Evolutionary conservation across 2,797 vertebrate genomes (phyloP).

Genomic region (Allochrocebus solatus): DNA sequence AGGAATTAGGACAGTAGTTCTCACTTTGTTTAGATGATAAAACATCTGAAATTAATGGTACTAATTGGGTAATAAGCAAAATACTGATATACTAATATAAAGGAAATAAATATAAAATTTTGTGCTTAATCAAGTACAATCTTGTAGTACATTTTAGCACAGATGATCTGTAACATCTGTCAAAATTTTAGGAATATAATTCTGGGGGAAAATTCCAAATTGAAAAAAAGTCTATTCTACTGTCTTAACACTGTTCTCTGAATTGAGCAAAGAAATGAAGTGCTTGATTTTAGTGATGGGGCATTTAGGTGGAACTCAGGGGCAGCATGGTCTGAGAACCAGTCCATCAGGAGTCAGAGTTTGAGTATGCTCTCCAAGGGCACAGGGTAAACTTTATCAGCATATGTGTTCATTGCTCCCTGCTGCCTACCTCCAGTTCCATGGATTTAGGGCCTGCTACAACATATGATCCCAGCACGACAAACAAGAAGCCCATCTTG

Average conservation of each 20-base stretch:
- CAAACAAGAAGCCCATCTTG: background rate
- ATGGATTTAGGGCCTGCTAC: background rate
- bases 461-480: background rate
- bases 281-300: background rate
- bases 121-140: background rate
- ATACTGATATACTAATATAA: background rate
- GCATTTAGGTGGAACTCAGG: background rate
- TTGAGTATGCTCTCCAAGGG: background rate
- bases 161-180: background rate
- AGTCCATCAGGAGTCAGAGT: background rate
- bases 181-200: background rate
- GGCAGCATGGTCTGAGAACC: background rate
- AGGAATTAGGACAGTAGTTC: background rate
- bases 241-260: background rate
- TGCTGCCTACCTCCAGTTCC: background rate
- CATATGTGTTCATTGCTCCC: background rate
- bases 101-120: background rate
- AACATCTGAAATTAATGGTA: background rate
- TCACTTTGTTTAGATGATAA: background rate
- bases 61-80: background rate
- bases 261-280: background rate
- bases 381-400: background rate
- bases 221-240: background rate
- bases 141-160: background rate
- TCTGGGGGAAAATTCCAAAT: background rate